Evolutionary conservation across 2,888 invertebrate species (phyloP).

Genomic region (Netelia inedita): DNA sequence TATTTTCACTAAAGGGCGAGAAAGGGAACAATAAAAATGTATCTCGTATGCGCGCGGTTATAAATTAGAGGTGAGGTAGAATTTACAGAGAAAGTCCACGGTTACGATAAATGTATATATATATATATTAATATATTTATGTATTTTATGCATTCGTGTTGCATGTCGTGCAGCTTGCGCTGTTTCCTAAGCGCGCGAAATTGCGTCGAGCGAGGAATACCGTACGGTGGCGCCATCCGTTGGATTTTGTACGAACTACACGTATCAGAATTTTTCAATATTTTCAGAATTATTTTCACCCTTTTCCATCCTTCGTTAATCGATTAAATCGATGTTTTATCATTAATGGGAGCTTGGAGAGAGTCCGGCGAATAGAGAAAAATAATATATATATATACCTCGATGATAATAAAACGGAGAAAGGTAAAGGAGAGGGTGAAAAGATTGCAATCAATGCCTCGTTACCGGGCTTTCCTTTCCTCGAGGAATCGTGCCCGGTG

Average conservation of each 20-base stretch:
- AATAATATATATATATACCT: neutral
- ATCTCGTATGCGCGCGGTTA: neutral
- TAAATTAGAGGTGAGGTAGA: neutral
- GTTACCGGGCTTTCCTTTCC: constrained; percentile 40
- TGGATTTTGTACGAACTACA: too few species aligned
- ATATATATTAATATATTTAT: neutral
- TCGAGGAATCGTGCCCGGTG: constrained; percentile 45
- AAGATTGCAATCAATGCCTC: constrained; percentile 59
- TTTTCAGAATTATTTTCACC: too few species aligned
- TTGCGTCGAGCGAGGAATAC: too few species aligned
- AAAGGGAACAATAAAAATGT: neutral
- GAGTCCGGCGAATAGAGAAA: constrained; percentile 1
- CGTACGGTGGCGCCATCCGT: too few species aligned
- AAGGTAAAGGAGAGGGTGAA: constrained; percentile 39
- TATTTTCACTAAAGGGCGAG: neutral
- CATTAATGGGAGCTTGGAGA: too few species aligned
- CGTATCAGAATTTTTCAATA: too few species aligned
- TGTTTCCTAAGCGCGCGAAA: constrained; percentile 23
- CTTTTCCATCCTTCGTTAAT: too few species aligned
- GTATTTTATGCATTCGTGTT: neutral
- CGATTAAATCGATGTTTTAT: too few species aligned
- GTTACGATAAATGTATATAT: too few species aligned
- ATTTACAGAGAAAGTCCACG: neutral
- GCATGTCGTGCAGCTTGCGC: constrained; percentile 31
- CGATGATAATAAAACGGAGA: constrained; percentile 33